Base-by-base conservation (phyloP, 2,888 invertebrate species). In the Chironomus riparius region DNA sequence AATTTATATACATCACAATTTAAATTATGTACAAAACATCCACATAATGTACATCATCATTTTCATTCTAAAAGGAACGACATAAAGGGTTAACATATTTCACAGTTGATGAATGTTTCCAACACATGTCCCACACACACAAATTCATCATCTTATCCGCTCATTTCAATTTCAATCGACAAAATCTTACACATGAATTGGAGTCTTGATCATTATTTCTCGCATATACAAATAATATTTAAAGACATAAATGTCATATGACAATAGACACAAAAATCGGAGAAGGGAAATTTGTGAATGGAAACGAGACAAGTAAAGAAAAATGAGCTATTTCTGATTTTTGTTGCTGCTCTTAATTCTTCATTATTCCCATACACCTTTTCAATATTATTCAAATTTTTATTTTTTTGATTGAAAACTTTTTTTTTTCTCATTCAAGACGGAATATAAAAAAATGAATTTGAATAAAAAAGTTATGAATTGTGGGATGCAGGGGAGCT, bases 221-320 rank as follows among this genome's bases (percentile, higher is more conserved):
- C 38, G 38, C 69, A 47, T 47, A 18, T 56, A 18, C 5, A 15
- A 48, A n/a, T 69, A 47, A n/a, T n/a, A n/a, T n/a, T 69, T 56
- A 70, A 70, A 70, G 70, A 70, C 70, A 24, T 70, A 50, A 24
- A 56, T 56, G 21, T 50, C 70, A 70, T 56, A 5, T 56, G 21
- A 70, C 70, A 70, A 70, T 70, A 50, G 70, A 69, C 22, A 68
- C 68, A 28, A 24, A n/a, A n/a, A 24, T 50, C 50, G 50, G 38
- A 38, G 38, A 38, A 10, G 38, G 38, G 38, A 38, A 38, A 10
- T 38, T n/a, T n/a, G n/a, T 38, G 38, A 38, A 38, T 38, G 38
- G 38, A 38, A 38, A 10, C 10, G 10, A 38, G 28, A 28, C 28
- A 28, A 38, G 38, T 38, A 38, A 38, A 38, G 38, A 38, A 38